Evolutionary conservation across 2,888 invertebrate species (phyloP).

Genomic region (Drosophila fungiperda): DNA sequence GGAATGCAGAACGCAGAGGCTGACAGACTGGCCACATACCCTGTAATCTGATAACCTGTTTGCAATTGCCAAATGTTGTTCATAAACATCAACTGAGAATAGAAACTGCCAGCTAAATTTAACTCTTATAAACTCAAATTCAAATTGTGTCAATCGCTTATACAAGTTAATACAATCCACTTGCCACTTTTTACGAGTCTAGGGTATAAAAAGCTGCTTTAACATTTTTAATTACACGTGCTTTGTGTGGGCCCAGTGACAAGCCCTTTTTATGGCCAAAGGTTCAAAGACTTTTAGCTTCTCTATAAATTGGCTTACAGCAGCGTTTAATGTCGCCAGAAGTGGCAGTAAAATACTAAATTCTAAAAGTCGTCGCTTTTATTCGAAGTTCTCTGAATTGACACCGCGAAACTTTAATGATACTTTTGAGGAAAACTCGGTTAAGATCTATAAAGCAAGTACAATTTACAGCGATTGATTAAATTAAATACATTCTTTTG

Average conservation of each 20-base stretch:
- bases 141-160: rapidly evolving
- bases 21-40: not conserved
- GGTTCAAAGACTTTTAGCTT: constrained; percentile 30
- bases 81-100: not conserved
- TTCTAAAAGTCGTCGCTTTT: not conserved
- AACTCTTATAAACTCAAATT: not conserved
- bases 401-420: no score
- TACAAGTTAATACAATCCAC: not conserved
- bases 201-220: constrained; percentile 9
- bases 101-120: rapidly evolving
- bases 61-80: not conserved
- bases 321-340: constrained; percentile 45
- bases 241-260: constrained; percentile 38
- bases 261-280: constrained; percentile 37
- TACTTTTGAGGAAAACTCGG: not conserved
- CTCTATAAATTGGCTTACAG: constrained; percentile 57
- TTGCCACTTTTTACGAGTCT: not conserved
- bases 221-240: constrained; percentile 27
- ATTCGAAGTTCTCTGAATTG: not conserved
- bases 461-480: not conserved
- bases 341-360: constrained; percentile 4
- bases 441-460: not conserved
- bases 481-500: not conserved
- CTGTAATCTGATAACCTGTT: not conserved
- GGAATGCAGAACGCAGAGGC: not conserved